Evolutionary conservation across 2,888 invertebrate species (phyloP).

Genomic region (Rhodophaea formosa): DNA sequence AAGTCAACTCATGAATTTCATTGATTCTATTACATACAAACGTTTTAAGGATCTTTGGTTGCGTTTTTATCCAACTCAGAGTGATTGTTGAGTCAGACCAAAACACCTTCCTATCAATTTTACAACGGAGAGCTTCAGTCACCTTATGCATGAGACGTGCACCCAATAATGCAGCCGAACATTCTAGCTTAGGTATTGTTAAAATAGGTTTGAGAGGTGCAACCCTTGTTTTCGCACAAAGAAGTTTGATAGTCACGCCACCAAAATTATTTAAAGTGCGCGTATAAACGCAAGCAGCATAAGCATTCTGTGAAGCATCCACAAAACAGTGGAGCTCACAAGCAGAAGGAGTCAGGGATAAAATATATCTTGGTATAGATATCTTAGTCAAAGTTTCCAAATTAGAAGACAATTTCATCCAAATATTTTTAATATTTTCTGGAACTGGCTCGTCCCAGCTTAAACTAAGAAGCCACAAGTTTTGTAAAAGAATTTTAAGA

Average conservation of each 20-base stretch:
- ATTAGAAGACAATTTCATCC: neutral
- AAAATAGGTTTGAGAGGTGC: slow-evolving; percentile 26
- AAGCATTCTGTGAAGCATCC: slow-evolving; percentile 22
- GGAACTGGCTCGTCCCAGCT: slow-evolving; percentile 25
- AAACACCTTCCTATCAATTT: neutral
- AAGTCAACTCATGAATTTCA: slow-evolving; percentile 25
- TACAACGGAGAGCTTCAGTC: neutral
- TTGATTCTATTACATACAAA: slow-evolving; percentile 28
- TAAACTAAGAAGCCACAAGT: slow-evolving; percentile 10
- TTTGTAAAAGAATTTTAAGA: slow-evolving; percentile 24
- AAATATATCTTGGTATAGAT: neutral
- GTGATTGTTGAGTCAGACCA: slow-evolving; percentile 27
- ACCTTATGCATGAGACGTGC: slow-evolving; percentile 22
- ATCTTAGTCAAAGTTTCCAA: neutral
- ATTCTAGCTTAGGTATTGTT: slow-evolving; percentile 30
- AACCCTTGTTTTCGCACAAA: slow-evolving; percentile 28
- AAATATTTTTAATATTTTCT: too few species aligned
- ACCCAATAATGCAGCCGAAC: slow-evolving; percentile 26
- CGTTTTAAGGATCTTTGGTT: slow-evolving; percentile 23
- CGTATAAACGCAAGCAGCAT: slow-evolving; percentile 23
- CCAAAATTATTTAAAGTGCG: slow-evolving; percentile 10
- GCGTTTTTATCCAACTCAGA: slow-evolving; percentile 25
- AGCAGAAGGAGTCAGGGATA: slow-evolving; percentile 2
- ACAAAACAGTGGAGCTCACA: slow-evolving; percentile 25
- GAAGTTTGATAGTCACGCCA: slow-evolving; percentile 13